Percentiles rank a stretch among this genome's conserved stretches.
Conservation (phyloP, 2,113 vertebrate genomes). For the Malurus melanocephalus region DNA sequence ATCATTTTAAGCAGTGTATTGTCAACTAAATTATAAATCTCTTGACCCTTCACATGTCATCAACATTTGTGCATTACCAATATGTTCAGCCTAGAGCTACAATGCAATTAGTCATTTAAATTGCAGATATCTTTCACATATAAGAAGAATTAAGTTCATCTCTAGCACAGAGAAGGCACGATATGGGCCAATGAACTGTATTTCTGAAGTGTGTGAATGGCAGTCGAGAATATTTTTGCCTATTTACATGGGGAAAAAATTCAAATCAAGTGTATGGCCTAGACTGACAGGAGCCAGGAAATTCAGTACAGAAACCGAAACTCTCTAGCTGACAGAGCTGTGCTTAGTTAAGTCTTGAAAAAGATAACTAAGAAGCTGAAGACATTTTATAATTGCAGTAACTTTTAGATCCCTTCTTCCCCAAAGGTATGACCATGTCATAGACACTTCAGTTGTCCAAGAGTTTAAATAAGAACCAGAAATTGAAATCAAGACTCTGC, state of each 20-base stretch:
- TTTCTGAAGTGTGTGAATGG: slow-evolving; percentile 37
- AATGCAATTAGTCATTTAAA: slow-evolving; percentile 70
- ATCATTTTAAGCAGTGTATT: slow-evolving; percentile 64
- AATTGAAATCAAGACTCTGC: neutral
- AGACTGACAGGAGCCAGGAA: slow-evolving; percentile 47
- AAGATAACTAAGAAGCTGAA: neutral
- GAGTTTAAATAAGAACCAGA: neutral
- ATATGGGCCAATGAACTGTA: neutral
- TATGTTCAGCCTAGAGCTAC: slow-evolving; percentile 67
- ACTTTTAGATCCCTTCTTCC: neutral
- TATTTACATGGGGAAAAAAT: neutral
- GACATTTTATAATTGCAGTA: neutral
- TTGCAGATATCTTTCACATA: slow-evolving; percentile 62
- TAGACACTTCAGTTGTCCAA: neutral
- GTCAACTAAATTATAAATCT: slow-evolving; percentile 66
- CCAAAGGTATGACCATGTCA: neutral
- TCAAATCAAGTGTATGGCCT: neutral
- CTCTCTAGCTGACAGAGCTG: neutral
- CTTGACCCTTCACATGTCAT: slow-evolving; percentile 70
- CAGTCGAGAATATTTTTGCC: slow-evolving; percentile 36
- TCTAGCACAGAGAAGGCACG: neutral
- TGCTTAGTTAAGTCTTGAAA: neutral
- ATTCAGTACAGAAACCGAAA: neutral
- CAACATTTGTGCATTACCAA: slow-evolving; percentile 58
- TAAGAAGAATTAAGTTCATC: slow-evolving; percentile 59